Conservation (phyloP, 2,888 invertebrate genomes). For the Bhutanitis thaidina region DNA sequence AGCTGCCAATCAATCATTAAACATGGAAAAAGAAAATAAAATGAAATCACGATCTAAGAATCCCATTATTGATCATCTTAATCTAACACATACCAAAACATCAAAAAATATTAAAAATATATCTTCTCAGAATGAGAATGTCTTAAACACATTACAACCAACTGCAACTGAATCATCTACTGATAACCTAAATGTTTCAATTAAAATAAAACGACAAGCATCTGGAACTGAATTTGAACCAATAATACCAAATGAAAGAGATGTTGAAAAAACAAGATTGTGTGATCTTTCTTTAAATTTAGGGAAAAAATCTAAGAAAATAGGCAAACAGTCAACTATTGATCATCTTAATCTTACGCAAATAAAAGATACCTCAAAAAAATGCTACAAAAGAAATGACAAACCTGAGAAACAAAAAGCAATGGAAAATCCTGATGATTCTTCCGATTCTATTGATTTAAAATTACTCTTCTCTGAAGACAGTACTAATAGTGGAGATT, state of each 20-base stretch:
- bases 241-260: neutral
- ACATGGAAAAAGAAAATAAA: conserved; percentile 4
- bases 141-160: neutral
- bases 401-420: conserved; percentile 17
- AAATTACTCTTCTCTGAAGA: conserved; percentile 62
- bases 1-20: conserved; percentile 29
- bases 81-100: conserved; percentile 43
- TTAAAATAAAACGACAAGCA: neutral
- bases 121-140: neutral
- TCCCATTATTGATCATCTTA: conserved; percentile 54
- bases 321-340: conserved; percentile 42
- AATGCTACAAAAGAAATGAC: conserved; percentile 25
- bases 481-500: conserved; percentile 47
- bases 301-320: conserved; percentile 44
- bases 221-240: neutral
- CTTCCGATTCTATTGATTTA: conserved; percentile 60
- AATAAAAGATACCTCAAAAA: conserved; percentile 31
- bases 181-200: neutral
- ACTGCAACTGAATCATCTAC: conserved; percentile 27
- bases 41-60: conserved; percentile 11
- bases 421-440: conserved; percentile 31
- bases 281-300: conserved; percentile 52
- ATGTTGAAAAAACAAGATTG: conserved; percentile 29
- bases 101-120: conserved; percentile 1
- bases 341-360: conserved; percentile 63